Conservation (phyloP, 2,888 invertebrate species). For the Mimumesa dahlbomi region DNA sequence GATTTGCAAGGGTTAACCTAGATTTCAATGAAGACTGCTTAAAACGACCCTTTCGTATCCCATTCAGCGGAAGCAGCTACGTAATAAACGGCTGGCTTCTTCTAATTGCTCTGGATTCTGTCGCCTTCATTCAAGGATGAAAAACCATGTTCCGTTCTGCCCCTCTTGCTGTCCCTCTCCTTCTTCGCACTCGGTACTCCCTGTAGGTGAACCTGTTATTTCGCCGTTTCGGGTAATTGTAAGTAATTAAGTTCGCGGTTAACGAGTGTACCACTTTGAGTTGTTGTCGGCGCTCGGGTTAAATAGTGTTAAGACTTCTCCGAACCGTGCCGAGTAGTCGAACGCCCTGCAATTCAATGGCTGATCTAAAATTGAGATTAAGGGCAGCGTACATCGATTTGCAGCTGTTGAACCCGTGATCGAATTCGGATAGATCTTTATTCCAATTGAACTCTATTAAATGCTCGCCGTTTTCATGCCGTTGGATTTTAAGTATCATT, state of each 20-base stretch:
- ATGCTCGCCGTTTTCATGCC: constrained; percentile 35
- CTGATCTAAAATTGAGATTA: constrained; percentile 64
- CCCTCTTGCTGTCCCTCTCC: background rate
- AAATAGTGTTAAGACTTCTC: constrained; percentile 60
- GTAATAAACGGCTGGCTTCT: constrained; percentile 53
- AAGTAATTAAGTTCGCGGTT: constrained; percentile 75
- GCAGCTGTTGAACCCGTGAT: constrained; percentile 34
- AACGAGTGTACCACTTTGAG: constrained; percentile 59
- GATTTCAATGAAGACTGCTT: constrained; percentile 61
- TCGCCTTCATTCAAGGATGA: constrained; percentile 47
- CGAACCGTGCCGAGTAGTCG: constrained; percentile 50
- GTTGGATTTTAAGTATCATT: constrained; percentile 1
- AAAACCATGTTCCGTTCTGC: constrained; percentile 38
- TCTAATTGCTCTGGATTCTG: constrained; percentile 66
- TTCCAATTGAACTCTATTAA: constrained; percentile 56
- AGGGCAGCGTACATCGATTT: constrained; percentile 48
- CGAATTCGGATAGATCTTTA: constrained; percentile 46
- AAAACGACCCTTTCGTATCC: constrained; percentile 51
- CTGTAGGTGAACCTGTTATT: constrained; percentile 68
- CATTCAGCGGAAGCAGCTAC: constrained; percentile 32
- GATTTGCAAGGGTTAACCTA: constrained; percentile 63
- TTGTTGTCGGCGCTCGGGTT: constrained; percentile 15
- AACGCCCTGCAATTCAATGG: constrained; percentile 50
- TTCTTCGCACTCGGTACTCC: background rate
- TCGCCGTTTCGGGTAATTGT: constrained; percentile 77